Percentiles rank a stretch among this genome's conserved stretches.
These are phyloP conservation scores for Cyprinella venusta DNA, from an alignment of 2,797 vertebrate species.

Conservation along the genomic window DNA sequence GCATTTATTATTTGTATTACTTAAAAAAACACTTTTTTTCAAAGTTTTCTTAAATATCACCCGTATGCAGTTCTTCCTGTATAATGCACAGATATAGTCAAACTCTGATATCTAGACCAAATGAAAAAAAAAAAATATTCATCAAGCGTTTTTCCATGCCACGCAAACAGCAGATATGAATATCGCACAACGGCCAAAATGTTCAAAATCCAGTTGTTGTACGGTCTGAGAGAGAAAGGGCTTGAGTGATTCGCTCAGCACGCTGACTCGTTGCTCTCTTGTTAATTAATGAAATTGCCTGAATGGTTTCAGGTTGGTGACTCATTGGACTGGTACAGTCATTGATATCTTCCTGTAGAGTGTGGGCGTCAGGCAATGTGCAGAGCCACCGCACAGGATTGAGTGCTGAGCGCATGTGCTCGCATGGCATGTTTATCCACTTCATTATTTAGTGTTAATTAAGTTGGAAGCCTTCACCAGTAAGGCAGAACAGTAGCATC, in stretches of 20 bases:
- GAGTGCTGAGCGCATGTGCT: conserved; percentile 56
- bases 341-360: conserved; percentile 49
- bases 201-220: conserved; percentile 40
- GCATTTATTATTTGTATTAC: background rate
- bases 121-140: conserved; percentile 21
- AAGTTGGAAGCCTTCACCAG: conserved; percentile 71
- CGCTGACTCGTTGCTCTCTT: conserved; percentile 41
- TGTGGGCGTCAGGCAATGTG: conserved; percentile 37
- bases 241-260: conserved; percentile 38
- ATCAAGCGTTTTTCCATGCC: conserved; percentile 10
- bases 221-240: conserved; percentile 6
- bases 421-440: conserved; percentile 69
- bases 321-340: conserved; percentile 37
- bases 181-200: conserved; percentile 17
- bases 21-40: background rate
- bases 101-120: background rate
- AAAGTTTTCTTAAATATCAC: background rate
- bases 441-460: conserved; percentile 78
- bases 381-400: conserved; percentile 45
- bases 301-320: conserved; percentile 49
- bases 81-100: background rate
- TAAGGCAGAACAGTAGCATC: conserved; percentile 73
- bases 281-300: conserved; percentile 49
- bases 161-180: conserved; percentile 16
- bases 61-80: background rate